Conservation (phyloP, 2,113 vertebrate species). For the Zapus hudsonius region DNA sequence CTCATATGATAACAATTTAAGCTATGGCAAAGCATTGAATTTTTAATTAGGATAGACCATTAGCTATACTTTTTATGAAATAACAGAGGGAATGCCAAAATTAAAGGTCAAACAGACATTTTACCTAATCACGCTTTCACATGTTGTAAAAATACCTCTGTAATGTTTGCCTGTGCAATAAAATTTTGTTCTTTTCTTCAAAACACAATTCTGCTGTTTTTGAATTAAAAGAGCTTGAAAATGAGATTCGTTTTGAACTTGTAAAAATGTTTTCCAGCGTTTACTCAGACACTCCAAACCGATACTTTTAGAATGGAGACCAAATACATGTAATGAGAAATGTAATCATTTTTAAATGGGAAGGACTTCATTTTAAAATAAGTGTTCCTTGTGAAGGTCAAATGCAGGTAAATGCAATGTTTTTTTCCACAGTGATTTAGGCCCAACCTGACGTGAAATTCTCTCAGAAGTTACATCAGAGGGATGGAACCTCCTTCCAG, state of each 20-base stretch:
- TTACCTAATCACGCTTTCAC: constrained; percentile 42
- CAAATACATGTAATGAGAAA: constrained; percentile 48
- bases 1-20: constrained; percentile 25
- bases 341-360: constrained; percentile 35
- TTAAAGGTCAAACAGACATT: constrained; percentile 43
- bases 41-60: neutral
- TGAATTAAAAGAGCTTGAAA: constrained; percentile 44
- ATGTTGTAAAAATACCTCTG: constrained; percentile 33
- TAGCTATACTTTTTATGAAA: neutral
- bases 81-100: constrained; percentile 41
- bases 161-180: constrained; percentile 19
- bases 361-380: constrained; percentile 46
- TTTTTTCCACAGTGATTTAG: constrained; percentile 25
- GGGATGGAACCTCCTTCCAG: neutral
- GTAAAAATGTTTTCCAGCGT: constrained; percentile 59
- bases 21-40: neutral
- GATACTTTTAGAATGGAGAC: constrained; percentile 55
- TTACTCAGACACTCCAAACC: constrained; percentile 41
- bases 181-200: constrained; percentile 43
- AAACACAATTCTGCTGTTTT: constrained; percentile 5
- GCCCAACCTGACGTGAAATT: neutral
- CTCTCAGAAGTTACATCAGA: constrained; percentile 18
- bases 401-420: neutral
- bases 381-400: constrained; percentile 35
- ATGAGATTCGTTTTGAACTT: constrained; percentile 49